These are phyloP conservation scores for Phalacrocorax aristotelis DNA, from an alignment of 2,113 vertebrate species.

Conservation along the genomic window DNA sequence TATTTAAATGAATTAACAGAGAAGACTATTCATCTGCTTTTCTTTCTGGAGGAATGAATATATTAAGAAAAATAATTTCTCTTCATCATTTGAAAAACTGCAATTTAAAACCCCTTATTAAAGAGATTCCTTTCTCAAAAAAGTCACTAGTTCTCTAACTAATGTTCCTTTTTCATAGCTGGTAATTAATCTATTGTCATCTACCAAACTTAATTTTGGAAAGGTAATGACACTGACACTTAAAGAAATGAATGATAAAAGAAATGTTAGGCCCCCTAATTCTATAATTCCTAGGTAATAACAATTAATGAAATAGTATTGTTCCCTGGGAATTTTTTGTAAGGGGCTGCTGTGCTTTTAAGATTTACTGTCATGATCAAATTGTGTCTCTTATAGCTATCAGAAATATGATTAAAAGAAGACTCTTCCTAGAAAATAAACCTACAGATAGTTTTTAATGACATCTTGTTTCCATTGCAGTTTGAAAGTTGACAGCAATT, in stretches of 20 bases:
- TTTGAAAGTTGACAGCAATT: not conserved
- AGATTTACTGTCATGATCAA: slow-evolving; percentile 42
- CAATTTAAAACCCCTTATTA: not conserved
- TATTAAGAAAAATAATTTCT: not conserved
- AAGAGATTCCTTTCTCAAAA: slow-evolving; percentile 5
- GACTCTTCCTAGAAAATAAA: slow-evolving; percentile 36
- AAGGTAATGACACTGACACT: slow-evolving; percentile 48
- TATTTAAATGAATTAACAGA: not conserved
- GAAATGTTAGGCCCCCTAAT: slow-evolving; percentile 40
- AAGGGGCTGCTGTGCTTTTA: slow-evolving; percentile 40
- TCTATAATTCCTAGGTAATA: slow-evolving; percentile 46
- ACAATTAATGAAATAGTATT: slow-evolving; percentile 57
- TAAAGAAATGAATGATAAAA: slow-evolving; percentile 62
- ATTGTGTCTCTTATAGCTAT: slow-evolving; percentile 38
- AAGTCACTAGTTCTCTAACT: not conserved
- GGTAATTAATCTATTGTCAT: slow-evolving; percentile 21
- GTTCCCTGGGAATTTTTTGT: slow-evolving; percentile 24
- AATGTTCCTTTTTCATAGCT: not conserved
- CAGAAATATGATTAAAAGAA: slow-evolving; percentile 68
- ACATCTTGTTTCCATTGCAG: not conserved
- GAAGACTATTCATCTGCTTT: not conserved
- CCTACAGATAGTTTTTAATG: not conserved
- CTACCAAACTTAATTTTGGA: slow-evolving; percentile 50
- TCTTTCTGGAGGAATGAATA: not conserved
- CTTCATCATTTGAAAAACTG: not conserved